phyloP scores from a whole-genome alignment of 2,888 invertebrate species.

The Dolomedes plantarius region DNA sequence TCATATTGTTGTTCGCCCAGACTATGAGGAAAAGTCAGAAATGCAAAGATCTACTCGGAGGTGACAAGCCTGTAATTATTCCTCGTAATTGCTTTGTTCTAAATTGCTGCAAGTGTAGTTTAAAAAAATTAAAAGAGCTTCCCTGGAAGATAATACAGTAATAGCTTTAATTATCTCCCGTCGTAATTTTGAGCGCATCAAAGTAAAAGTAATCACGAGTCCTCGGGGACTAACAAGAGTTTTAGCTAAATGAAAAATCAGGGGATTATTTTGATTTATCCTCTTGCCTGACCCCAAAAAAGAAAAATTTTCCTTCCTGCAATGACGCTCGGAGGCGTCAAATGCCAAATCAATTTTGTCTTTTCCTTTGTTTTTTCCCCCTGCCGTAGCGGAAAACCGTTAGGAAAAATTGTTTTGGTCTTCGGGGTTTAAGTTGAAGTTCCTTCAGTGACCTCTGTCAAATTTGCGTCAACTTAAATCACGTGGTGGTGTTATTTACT shows the following conservation, averaged over 20 bases:
- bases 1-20: too few species aligned
- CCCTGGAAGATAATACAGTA: background rate
- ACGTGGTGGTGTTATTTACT: conserved; percentile 38
- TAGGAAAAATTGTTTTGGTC: conserved; percentile 25
- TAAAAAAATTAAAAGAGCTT: background rate
- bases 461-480: conserved; percentile 32
- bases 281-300: conserved; percentile 8
- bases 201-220: background rate
- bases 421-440: conserved; percentile 34
- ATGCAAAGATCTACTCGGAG: too few species aligned
- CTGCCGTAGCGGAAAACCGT: conserved; percentile 38
- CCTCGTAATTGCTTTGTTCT: background rate
- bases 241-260: background rate
- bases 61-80: background rate
- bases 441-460: conserved; percentile 51
- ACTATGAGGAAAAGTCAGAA: too few species aligned
- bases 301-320: background rate
- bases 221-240: background rate
- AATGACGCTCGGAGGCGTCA: conserved; percentile 18
- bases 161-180: background rate
- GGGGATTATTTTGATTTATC: background rate
- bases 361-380: conserved; percentile 11
- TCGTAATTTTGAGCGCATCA: background rate
- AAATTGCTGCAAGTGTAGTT: background rate
- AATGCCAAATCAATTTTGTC: conserved; percentile 53